Base-by-base conservation (phyloP, 2,797 vertebrate genomes). In the Coregonus suidteri region DNA sequence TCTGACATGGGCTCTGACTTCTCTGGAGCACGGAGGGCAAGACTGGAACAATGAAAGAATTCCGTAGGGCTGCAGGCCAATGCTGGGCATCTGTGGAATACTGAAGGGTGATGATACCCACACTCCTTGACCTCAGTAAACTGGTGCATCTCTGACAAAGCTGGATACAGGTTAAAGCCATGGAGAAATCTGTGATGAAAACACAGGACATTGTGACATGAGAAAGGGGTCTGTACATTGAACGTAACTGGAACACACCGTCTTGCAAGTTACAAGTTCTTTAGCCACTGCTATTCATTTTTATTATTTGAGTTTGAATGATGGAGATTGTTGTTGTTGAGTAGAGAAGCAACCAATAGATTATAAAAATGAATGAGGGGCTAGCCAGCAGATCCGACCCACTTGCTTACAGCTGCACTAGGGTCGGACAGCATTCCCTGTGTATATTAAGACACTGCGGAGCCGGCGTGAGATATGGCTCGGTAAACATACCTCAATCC, bases 121-220 rank as follows among this genome's bases (percentile, higher is more conserved):
- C 53, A 1, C 78, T 83, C 65, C 80, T 90, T 3, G 79, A 73
- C 34, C 53, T 72, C 54, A 93, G 78, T 74, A 86, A 54, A 76
- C 76, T n/a, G 78, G 81, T 81, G 84, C 89, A 89, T 84, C 81
- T 89, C 67, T 86, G 86, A 82, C 91, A 92, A 20, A 91, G 65
- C 77, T 81, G 81, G 71, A 85, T 84, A 75, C 75, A 86, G 15
- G 76, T 66, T 9, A 82, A 86, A 35, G 89, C 83, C 93, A 94
- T 94, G 65, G 4, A 0, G 59, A 65, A 53, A 35, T 47, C 54
- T 71, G 71, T 62, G 25, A 71, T 41, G 47, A 51, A 30, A 5
- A 31, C 6, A 54, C 14, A n/a, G 16, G 15, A n/a, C 20, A n/a
- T 47, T 66, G 20, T 52, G 15, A 51, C 13, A 72, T 25, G 47